Percentiles rank a stretch among this genome's conserved stretches.
phyloP scores from a whole-genome alignment of 2,888 invertebrate genomes.

The Bembecia ichneumoniformis region DNA sequence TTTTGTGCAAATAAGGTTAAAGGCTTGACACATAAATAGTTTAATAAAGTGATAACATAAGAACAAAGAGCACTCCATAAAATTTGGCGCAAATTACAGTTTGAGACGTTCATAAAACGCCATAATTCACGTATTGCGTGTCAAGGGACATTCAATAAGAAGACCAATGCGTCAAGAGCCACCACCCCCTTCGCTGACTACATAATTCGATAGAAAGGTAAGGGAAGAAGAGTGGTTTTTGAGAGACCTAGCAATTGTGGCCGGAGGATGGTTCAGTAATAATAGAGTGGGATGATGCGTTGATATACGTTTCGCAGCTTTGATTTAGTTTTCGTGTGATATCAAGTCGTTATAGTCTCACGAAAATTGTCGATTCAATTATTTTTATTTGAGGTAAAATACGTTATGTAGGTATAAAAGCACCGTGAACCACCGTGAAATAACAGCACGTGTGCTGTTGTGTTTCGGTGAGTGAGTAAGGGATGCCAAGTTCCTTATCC shows the following conservation, averaged over 20 bases:
- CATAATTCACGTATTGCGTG: constrained; percentile 63
- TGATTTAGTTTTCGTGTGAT: constrained; percentile 17
- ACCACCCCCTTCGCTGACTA: constrained; percentile 4
- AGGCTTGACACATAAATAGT: neutral
- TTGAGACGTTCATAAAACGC: constrained; percentile 32
- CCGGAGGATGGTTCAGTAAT: constrained; percentile 15
- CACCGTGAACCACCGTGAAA: too few species aligned
- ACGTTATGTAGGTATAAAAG: too few species aligned
- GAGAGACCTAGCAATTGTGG: constrained; percentile 17
- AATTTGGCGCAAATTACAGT: constrained; percentile 9
- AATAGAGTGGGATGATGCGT: constrained; percentile 17
- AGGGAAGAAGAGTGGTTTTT: constrained; percentile 2
- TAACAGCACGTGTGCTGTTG: too few species aligned
- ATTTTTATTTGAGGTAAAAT: neutral
- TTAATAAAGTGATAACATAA: neutral
- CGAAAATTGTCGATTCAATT: neutral
- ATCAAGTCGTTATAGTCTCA: neutral
- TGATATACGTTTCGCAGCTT: constrained; percentile 16
- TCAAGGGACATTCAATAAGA: constrained; percentile 18
- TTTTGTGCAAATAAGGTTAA: too few species aligned
- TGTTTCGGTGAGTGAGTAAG: too few species aligned
- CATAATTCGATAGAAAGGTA: constrained; percentile 1
- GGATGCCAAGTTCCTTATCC: too few species aligned
- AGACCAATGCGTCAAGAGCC: neutral
- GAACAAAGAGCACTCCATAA: constrained; percentile 5